Conservation (phyloP, 53 echinoderm and acorn worm species). For the Mesocentrotus franciscanus region DNA sequence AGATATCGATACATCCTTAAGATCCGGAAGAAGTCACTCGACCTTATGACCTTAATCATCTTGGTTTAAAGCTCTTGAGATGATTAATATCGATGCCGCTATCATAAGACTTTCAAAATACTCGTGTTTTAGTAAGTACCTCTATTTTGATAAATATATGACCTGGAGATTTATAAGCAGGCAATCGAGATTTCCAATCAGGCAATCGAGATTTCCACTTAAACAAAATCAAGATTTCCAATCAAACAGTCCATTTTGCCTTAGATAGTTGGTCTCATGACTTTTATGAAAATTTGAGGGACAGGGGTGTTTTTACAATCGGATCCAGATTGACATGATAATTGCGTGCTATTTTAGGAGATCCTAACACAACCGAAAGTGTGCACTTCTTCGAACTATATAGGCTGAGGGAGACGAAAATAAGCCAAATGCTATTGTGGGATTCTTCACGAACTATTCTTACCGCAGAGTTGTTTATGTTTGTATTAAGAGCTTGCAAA, state of each 20-base stretch:
- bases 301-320: neutral
- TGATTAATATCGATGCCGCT: constrained; percentile 40
- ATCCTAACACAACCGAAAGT: neutral
- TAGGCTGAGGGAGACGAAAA: neutral
- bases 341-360: neutral
- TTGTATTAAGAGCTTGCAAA: neutral
- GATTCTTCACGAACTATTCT: neutral
- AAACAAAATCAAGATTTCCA: too few relatives aligned
- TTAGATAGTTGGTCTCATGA: neutral
- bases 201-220: too few relatives aligned
- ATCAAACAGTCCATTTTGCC: neutral
- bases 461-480: neutral
- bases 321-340: neutral
- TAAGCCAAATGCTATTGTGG: neutral
- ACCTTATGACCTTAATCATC: constrained; percentile 32
- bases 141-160: neutral
- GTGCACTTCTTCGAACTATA: neutral
- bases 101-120: neutral
- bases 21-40: constrained; percentile 13
- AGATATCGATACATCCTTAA: neutral
- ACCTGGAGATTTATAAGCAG: neutral
- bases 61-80: neutral
- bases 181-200: neutral
- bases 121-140: neutral
- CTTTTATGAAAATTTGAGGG: neutral